Base-by-base conservation (phyloP, 1,140 invertebrate genomes). In the Drosophila saltans region DNA sequence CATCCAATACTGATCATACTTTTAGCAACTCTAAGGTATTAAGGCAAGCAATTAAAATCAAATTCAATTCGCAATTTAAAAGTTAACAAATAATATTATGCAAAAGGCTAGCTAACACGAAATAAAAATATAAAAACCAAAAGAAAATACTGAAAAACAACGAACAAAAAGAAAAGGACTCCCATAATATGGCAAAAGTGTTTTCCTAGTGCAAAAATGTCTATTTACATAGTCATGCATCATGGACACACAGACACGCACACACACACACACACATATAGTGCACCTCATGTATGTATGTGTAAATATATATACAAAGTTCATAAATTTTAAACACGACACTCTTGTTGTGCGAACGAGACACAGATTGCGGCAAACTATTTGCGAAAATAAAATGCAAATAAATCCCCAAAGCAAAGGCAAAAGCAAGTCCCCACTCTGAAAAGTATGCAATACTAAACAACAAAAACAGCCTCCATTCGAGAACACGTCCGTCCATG, bases 221-320 rank as follows among this genome's bases (percentile, higher is more conserved):
- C 83, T 80, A 88, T 86, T 86, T 86, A 80, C 83, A 83, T 88
- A 78, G 83, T 77, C 83, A 80, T 88, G 83, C 83, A 88, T 88
- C 82, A 88, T 81, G 79, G 59, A 57, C 73, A 79, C 72, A 62
- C 56, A 67, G 9, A 62, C 48, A 67, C 9, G 61, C 33, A 66
- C 28, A 69, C n/a, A 60, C 52, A 21, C 11, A 62, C 56, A 67
- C 9, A 64, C 33, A 64, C 33, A 69, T 39, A n/a, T 39, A n/a
- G 41, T 30, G 11, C 36, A 52, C 6, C 28, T 33, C 41, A 43
- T 52, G 8, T 39, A n/a, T 64, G 21, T 65, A 24, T 40, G 33
- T 66, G 11, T 43, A 2, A 26, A 26, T 9, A 26, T 52, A 24
- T 52, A 11, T 21, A 52, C 45, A 79, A 88, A 88, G 83, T 86